Percentiles rank a stretch among this genome's conserved stretches.
These are phyloP conservation scores for Tipula vernalis DNA, from an alignment of 2,888 invertebrate genomes.

Conservation along the genomic window DNA sequence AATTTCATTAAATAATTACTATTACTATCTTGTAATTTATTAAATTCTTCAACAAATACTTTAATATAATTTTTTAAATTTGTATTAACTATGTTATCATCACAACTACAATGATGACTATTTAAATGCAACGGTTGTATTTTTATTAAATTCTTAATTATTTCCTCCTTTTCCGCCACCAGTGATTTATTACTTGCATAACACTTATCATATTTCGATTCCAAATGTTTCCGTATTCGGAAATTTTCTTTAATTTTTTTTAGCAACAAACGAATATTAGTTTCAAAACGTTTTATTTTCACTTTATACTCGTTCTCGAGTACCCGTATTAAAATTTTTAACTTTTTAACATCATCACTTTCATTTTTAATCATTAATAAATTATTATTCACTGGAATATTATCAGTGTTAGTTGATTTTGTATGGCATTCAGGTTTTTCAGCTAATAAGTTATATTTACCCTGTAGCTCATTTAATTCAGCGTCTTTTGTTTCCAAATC, in stretches of 20 bases:
- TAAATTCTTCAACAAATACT: background rate
- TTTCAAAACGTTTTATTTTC: background rate
- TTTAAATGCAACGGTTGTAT: background rate
- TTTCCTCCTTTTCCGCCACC: background rate
- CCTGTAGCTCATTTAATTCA: background rate
- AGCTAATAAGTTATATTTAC: background rate
- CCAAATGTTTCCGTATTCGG: background rate
- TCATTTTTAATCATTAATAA: background rate
- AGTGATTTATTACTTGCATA: background rate
- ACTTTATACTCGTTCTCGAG: background rate
- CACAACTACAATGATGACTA: background rate
- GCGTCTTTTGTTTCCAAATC: background rate
- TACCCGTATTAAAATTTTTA: background rate
- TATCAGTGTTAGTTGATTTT: background rate
- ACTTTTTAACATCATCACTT: background rate
- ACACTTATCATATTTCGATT: background rate
- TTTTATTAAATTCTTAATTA: background rate
- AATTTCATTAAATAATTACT: background rate
- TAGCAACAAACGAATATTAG: background rate
- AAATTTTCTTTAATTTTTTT: conserved; percentile 7
- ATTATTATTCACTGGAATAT: background rate
- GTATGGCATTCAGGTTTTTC: background rate
- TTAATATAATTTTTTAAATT: background rate
- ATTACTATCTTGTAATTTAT: background rate
- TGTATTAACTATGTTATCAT: background rate